Conservation (phyloP, 1,140 invertebrate species). For the Drosophila quadrilineata region DNA sequence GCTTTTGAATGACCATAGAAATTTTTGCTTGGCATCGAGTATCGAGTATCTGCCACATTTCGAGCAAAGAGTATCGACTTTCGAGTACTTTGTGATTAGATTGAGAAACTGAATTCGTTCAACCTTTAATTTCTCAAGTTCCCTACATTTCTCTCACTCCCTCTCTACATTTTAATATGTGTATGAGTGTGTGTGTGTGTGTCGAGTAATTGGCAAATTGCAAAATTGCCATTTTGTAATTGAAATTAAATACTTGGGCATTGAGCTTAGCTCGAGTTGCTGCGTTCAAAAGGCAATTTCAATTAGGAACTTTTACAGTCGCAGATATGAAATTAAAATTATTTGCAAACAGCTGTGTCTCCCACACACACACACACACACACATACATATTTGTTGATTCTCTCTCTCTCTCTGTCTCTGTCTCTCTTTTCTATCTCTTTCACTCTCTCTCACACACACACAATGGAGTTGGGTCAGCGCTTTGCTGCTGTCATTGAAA, state of each 20-base stretch:
- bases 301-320: conserved; percentile 66
- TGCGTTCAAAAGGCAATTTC: conserved; percentile 42
- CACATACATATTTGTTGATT: not conserved
- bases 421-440: no score
- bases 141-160: no score
- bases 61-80: not conserved
- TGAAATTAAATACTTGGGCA: conserved; percentile 70
- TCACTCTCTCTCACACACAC: no score
- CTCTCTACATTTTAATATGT: no score
- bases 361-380: conserved; percentile 1
- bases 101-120: conserved; percentile 2
- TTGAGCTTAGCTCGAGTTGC: conserved; percentile 8
- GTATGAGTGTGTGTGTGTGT: not conserved
- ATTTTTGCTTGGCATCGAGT: conserved; percentile 9
- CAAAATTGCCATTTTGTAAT: conserved; percentile 50
- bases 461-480: conserved; percentile 28
- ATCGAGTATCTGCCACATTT: not conserved
- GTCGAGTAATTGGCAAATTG: conserved; percentile 27
- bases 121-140: conserved; percentile 28
- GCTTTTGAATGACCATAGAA: conserved; percentile 12
- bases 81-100: conserved; percentile 13
- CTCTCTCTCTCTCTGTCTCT: no score
- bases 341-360: conserved; percentile 66
- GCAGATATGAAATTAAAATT: conserved; percentile 73
- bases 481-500: conserved; percentile 61